phyloP scores from a whole-genome alignment of 2,113 vertebrate genomes.

The Daboia siamensis region DNA sequence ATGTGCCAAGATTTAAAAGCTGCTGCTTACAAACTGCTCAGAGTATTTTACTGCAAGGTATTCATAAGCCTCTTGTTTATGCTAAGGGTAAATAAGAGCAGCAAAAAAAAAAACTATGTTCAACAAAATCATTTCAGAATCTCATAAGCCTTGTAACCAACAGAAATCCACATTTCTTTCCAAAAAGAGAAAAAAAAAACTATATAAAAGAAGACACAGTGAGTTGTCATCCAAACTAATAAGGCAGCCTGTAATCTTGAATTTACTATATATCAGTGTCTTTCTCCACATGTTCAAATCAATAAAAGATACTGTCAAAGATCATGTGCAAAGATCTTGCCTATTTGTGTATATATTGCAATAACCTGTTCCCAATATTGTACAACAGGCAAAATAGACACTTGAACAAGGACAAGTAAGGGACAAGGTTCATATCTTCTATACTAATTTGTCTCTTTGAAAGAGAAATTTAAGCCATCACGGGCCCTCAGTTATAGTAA shows the following conservation, averaged over 20 bases:
- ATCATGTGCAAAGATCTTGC: not conserved
- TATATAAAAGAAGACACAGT: not conserved
- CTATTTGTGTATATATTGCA: not conserved
- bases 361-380: not conserved
- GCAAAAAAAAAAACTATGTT: not conserved
- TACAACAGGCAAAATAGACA: not conserved
- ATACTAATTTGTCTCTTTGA: not conserved
- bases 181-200: not conserved
- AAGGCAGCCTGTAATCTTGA: not conserved
- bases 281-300: not conserved
- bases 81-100: not conserved
- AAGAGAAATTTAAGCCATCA: not conserved
- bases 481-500: not conserved
- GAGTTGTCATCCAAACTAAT: not conserved
- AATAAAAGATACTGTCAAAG: not conserved
- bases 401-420: not conserved
- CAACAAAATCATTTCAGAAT: not conserved
- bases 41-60: not conserved
- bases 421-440: not conserved
- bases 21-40: not conserved
- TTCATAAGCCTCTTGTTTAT: not conserved
- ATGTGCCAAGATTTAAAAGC: not conserved
- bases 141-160: not conserved
- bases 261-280: not conserved
- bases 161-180: not conserved